These are phyloP conservation scores for Megaceryle torquata DNA, from an alignment of 2,113 vertebrate species.

Conservation along the genomic window DNA sequence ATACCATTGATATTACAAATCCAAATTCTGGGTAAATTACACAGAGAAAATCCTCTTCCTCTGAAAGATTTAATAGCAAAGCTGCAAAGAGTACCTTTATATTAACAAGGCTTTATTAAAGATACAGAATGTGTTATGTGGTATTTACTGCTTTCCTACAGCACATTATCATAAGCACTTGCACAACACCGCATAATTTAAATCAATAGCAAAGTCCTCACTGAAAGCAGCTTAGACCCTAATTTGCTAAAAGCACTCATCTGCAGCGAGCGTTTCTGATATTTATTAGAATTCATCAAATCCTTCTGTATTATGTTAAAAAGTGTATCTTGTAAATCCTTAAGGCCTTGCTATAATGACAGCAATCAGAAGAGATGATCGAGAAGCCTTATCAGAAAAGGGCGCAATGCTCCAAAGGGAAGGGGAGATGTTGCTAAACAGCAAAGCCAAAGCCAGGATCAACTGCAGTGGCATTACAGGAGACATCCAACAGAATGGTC, in stretches of 20 bases:
- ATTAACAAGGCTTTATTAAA: neutral
- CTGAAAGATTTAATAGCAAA: neutral
- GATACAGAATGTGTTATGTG: neutral
- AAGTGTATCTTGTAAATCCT: neutral
- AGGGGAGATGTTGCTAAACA: neutral
- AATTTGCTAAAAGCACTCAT: constrained; percentile 1
- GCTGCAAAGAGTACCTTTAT: neutral
- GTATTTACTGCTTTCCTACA: neutral
- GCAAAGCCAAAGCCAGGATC: neutral
- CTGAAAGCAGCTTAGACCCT: neutral
- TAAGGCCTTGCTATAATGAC: neutral
- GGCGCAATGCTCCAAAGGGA: neutral
- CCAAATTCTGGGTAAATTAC: neutral
- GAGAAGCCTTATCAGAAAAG: neutral
- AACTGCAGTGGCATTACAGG: neutral
- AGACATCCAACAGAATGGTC: no score
- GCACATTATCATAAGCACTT: constrained; percentile 5
- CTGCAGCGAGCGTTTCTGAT: neutral
- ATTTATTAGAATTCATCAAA: constrained; percentile 19
- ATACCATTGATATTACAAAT: neutral
- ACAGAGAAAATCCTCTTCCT: neutral
- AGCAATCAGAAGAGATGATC: neutral
- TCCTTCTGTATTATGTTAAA: neutral
- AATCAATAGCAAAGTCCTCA: neutral
- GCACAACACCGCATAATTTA: neutral